Evolutionary conservation across 2,888 invertebrate genomes (phyloP).

Genomic region (Coelogynopora nodosa): DNA sequence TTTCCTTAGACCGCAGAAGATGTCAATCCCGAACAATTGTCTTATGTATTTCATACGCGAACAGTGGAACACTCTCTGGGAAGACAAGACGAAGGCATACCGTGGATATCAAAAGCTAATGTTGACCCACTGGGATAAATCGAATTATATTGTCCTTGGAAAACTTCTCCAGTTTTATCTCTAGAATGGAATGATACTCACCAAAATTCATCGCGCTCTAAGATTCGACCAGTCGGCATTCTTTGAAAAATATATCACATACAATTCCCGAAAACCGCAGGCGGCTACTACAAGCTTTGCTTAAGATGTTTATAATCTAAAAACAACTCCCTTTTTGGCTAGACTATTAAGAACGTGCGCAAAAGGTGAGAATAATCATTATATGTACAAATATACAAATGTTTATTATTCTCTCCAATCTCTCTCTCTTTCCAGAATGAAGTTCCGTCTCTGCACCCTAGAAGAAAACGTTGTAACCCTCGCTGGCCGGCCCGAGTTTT

Average conservation of each 20-base stretch:
- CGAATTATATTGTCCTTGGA: not conserved
- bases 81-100: not conserved
- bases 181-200: not conserved
- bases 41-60: not conserved
- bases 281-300: not conserved
- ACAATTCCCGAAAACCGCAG: not conserved
- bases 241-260: not conserved
- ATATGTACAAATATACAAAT: not conserved
- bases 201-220: not conserved
- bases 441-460: not conserved
- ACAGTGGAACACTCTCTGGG: not conserved
- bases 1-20: not conserved
- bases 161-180: not conserved
- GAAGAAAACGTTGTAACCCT: not conserved
- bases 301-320: not conserved
- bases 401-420: no score
- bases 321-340: not conserved
- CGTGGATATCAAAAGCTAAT: not conserved
- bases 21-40: not conserved
- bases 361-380: not conserved
- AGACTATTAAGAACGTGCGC: not conserved
- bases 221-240: no score
- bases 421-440: not conserved
- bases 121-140: not conserved
- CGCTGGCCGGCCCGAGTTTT: not conserved